Conservation (phyloP, 2,888 invertebrate species). For the Spisula solida region DNA sequence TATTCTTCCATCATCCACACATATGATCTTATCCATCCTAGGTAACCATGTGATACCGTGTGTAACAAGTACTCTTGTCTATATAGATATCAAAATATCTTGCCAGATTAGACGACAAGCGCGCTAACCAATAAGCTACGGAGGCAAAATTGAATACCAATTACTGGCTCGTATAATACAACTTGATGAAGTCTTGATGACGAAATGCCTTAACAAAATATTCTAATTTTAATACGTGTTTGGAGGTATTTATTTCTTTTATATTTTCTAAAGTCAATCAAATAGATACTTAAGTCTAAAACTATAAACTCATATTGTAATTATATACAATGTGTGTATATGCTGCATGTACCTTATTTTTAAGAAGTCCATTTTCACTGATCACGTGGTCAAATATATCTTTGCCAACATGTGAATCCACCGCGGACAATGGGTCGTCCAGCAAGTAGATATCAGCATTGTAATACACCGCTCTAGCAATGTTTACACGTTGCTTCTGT, state of each 20-base stretch:
- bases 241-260: too few species aligned
- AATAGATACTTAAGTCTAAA: too few species aligned
- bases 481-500: conserved; percentile 60
- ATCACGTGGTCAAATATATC: conserved; percentile 48
- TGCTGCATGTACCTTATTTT: conserved; percentile 32
- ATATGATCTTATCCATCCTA: conserved; percentile 95
- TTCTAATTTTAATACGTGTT: too few species aligned
- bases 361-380: conserved; percentile 41
- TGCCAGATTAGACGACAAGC: too few species aligned
- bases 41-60: conserved; percentile 97
- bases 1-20: conserved; percentile 94
- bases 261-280: too few species aligned
- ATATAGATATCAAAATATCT: conserved; percentile 11
- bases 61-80: conserved; percentile 96
- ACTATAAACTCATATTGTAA: too few species aligned
- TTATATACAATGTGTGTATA: not conserved
- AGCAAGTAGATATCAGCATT: conserved; percentile 65
- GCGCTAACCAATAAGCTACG: too few species aligned
- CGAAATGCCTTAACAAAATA: too few species aligned
- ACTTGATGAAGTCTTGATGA: too few species aligned
- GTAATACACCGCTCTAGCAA: conserved; percentile 60
- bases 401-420: conserved; percentile 56
- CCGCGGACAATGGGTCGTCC: conserved; percentile 61
- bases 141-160: too few species aligned
- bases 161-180: too few species aligned